Percentiles rank a stretch among this genome's conserved stretches.
Conservation (phyloP, 1,140 invertebrate species). For the Drosophila orena region DNA sequence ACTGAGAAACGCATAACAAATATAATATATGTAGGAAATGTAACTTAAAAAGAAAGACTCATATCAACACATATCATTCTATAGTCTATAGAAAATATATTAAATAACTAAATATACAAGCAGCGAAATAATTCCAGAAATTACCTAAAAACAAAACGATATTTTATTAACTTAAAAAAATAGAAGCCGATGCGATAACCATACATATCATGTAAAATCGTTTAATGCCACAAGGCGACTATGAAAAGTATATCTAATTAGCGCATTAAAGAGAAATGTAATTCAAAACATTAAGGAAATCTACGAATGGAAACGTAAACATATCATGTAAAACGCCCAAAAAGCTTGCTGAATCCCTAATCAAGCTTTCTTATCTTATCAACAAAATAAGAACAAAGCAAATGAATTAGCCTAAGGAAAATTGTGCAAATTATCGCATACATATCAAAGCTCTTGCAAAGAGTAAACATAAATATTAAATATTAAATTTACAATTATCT, state of each 20-base stretch:
- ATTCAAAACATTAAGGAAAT: neutral
- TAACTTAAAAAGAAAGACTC: constrained; percentile 6
- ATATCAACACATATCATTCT: constrained; percentile 26
- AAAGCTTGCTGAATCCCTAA: constrained; percentile 28
- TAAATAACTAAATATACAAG: neutral
- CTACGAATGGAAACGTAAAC: constrained; percentile 15
- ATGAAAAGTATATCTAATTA: neutral
- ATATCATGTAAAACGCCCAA: constrained; percentile 65
- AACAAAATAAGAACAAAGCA: constrained; percentile 25
- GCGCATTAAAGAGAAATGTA: neutral
- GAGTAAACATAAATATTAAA: constrained; percentile 48
- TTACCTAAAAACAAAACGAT: neutral
- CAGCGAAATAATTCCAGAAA: neutral
- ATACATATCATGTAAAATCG: constrained; percentile 44
- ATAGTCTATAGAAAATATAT: neutral
- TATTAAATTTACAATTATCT: constrained; percentile 33
- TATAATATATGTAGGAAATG: neutral
- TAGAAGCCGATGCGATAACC: constrained; percentile 1
- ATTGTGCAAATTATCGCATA: constrained; percentile 70
- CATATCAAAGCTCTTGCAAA: constrained; percentile 77
- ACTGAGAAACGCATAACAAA: neutral
- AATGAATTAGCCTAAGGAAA: constrained; percentile 67
- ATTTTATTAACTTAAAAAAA: neutral
- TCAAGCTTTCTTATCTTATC: constrained; percentile 10
- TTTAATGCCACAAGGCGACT: neutral